phyloP scores from a whole-genome alignment of 1,140 invertebrate genomes.

The Chironomus tepperi region DNA sequence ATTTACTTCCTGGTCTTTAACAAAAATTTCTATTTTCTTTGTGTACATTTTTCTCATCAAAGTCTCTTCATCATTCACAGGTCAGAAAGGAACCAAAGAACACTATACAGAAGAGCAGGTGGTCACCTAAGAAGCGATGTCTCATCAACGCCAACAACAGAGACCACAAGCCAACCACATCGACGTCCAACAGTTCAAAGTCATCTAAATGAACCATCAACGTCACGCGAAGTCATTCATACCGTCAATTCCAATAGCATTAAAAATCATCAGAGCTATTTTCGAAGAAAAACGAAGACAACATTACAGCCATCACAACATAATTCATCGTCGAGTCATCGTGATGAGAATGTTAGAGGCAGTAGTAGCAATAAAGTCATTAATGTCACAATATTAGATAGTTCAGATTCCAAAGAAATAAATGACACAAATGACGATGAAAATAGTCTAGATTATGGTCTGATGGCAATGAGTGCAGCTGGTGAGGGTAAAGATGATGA shows the following conservation, averaged over 20 bases:
- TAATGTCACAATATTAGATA: slow-evolving; percentile 17
- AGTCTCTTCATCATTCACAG: neutral
- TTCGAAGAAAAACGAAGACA: slow-evolving; percentile 3
- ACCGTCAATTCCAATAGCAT: neutral
- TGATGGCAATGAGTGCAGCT: neutral
- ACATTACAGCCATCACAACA: neutral
- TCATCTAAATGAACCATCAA: neutral
- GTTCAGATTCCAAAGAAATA: slow-evolving; percentile 2
- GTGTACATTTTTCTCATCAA: too few relatives aligned
- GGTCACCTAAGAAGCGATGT: neutral
- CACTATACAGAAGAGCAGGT: neutral
- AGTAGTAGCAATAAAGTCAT: slow-evolving; percentile 3
- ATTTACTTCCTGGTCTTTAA: neutral
- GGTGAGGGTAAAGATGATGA: slow-evolving; percentile 38
- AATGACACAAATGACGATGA: slow-evolving; percentile 8
- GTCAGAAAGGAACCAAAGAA: slow-evolving; percentile 15
- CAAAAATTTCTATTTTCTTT: neutral
- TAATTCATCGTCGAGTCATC: neutral
- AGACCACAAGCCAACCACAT: neutral
- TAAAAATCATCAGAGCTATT: neutral
- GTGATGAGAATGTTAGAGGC: neutral
- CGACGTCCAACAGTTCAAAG: neutral
- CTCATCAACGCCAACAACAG: slow-evolving; percentile 5
- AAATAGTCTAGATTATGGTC: slow-evolving; percentile 5
- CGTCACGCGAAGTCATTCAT: slow-evolving; percentile 15